Evolutionary conservation across 2,797 vertebrate species (phyloP).

Genomic region (Hipposideros larvatus): DNA sequence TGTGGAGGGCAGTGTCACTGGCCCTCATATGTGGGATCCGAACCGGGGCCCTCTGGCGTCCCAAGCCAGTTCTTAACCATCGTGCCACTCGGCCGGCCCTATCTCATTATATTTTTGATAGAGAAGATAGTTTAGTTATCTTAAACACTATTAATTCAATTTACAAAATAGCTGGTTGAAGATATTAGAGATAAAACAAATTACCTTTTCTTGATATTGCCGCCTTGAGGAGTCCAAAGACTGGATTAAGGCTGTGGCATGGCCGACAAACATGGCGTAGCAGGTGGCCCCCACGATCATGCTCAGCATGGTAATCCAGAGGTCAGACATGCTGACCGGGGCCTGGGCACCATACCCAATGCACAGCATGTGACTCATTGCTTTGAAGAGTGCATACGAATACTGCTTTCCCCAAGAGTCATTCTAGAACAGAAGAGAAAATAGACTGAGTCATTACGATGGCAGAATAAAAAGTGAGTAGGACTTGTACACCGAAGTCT

Average conservation of each 20-base stretch:
- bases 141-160: background rate
- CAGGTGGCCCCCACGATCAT: conserved; percentile 99
- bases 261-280: conserved; percentile 99
- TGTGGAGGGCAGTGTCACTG: too few relatives aligned
- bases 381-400: conserved; percentile 98
- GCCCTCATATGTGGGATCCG: too few relatives aligned
- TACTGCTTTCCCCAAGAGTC: conserved; percentile 99
- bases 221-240: conserved; percentile 97
- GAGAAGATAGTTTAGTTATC: background rate
- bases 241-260: conserved; percentile 97
- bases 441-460: conserved; percentile 55
- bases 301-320: conserved; percentile 99
- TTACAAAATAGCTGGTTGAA: background rate
- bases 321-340: conserved; percentile 98
- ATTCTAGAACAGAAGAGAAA: conserved; percentile 90
- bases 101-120: background rate
- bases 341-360: conserved; percentile 98
- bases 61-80: too few relatives aligned
- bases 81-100: too few relatives aligned
- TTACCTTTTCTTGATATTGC: conserved; percentile 99
- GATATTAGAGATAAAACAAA: background rate
- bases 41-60: too few relatives aligned
- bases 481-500: conserved; percentile 6
- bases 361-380: conserved; percentile 99
- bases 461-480: conserved; percentile 5